Evolutionary conservation across 2,113 vertebrate genomes (phyloP).

Genomic region (Ageneiosus marmoratus): DNA sequence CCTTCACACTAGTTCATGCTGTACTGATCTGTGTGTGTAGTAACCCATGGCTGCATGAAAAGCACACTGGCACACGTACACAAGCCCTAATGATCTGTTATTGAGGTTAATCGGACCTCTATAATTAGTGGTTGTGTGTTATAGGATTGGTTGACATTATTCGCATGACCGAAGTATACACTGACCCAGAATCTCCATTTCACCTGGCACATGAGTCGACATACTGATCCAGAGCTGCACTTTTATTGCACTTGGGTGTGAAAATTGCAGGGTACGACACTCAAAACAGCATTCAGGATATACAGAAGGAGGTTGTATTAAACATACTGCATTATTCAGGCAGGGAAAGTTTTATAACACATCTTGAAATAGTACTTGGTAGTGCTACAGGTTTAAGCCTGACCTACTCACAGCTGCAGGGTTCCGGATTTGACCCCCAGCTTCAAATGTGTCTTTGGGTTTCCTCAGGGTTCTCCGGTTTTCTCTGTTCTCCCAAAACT

Average conservation of each 20-base stretch:
- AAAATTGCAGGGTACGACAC: neutral
- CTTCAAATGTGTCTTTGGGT: no score
- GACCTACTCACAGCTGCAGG: no score
- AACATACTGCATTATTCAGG: neutral
- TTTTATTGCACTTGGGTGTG: neutral
- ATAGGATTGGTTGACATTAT: neutral
- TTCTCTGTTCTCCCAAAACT: no score
- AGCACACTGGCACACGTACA: neutral
- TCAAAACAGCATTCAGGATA: neutral
- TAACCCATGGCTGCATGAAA: neutral
- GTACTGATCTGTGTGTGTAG: neutral
- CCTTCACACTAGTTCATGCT: constrained; percentile 7
- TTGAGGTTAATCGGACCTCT: neutral
- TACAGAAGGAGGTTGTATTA: neutral
- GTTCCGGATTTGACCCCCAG: no score
- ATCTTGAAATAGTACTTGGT: neutral
- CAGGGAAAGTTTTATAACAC: neutral
- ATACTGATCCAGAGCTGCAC: no score
- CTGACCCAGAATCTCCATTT: neutral
- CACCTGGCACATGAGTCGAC: no score
- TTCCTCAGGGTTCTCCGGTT: no score
- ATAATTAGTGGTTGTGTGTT: neutral
- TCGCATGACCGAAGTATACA: neutral
- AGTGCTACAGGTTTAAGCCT: neutral
- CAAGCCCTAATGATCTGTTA: no score